Conservation (phyloP, 2,113 vertebrate genomes). For the Dasyornis broadbenti region DNA sequence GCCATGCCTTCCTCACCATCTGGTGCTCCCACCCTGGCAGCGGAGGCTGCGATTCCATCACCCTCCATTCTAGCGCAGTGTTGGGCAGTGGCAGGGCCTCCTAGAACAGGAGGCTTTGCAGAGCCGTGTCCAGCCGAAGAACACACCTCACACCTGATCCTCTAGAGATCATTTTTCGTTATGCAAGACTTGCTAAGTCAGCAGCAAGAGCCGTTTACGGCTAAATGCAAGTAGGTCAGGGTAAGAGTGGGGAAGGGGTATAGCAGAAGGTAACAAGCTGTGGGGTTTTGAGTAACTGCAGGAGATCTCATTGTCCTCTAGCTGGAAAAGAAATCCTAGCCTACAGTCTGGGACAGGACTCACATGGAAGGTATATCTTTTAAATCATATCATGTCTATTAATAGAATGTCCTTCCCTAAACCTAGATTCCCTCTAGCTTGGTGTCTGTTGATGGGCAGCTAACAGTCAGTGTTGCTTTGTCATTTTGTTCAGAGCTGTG, state of each 20-base stretch:
- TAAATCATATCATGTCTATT: background rate
- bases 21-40: background rate
- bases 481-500: background rate
- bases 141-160: background rate
- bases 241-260: background rate
- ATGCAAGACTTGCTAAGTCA: background rate
- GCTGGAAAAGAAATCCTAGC: background rate
- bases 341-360: background rate
- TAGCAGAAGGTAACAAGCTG: background rate
- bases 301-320: background rate
- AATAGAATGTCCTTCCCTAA: background rate
- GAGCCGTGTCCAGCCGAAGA: background rate
- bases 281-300: background rate
- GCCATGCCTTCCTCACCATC: accelerated
- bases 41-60: background rate
- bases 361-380: background rate
- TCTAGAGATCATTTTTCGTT: background rate
- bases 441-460: background rate
- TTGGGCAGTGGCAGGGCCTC: background rate
- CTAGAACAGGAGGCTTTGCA: background rate
- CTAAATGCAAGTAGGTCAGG: background rate
- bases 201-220: background rate
- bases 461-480: background rate
- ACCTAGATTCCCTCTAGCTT: background rate
- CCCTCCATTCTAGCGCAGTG: background rate